phyloP scores from a whole-genome alignment of 1,140 invertebrate species.

The Philopotamus ludificatus region DNA sequence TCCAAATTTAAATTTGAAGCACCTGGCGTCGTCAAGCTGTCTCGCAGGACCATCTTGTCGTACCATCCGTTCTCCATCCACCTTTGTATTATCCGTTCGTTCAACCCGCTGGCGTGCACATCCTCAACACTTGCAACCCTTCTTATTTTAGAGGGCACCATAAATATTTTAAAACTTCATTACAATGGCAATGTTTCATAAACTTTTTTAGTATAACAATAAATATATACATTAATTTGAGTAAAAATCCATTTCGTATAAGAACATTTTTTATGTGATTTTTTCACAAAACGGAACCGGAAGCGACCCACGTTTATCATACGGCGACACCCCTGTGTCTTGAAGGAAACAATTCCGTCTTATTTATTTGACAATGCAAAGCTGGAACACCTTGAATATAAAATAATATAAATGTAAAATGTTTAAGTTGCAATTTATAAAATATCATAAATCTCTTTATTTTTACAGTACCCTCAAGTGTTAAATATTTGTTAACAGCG shows the following conservation, averaged over 20 bases:
- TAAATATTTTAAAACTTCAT: not conserved
- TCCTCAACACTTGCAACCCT: not conserved
- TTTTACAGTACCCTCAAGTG: not conserved
- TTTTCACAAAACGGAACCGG: not conserved
- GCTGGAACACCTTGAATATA: slow-evolving; percentile 1
- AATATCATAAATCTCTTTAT: not conserved
- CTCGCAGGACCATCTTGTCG: not conserved
- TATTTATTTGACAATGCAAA: slow-evolving; percentile 11
- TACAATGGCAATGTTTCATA: not conserved
- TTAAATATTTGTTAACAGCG: slow-evolving; percentile 1
- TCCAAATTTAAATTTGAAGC: not conserved
- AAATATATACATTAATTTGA: not conserved
- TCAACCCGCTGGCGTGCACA: not conserved
- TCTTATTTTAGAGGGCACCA: not conserved
- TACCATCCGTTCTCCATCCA: not conserved
- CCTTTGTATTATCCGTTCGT: not conserved
- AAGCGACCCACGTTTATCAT: slow-evolving; percentile 1
- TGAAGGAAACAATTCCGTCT: not conserved
- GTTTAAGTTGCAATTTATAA: not conserved
- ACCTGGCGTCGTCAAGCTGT: not conserved
- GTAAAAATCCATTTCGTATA: not conserved
- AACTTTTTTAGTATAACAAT: not conserved
- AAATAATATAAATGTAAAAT: slow-evolving; percentile 2
- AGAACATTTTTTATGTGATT: not conserved
- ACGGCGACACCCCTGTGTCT: not conserved